These are phyloP conservation scores for Numida meleagris DNA, from an alignment of 2,113 vertebrate species.

Conservation along the genomic window DNA sequence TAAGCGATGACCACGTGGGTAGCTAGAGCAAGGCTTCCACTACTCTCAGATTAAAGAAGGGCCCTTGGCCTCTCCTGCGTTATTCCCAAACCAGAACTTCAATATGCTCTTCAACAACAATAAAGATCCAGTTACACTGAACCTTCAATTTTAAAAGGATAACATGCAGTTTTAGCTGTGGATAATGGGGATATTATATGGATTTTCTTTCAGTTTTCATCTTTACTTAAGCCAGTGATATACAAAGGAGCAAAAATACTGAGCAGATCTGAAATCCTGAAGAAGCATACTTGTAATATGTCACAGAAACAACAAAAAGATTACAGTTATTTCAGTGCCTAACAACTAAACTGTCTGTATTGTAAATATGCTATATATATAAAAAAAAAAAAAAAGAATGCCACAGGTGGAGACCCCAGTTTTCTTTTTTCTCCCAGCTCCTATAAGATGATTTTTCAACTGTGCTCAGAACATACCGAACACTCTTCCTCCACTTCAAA, in stretches of 20 bases:
- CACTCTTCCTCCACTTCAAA: background rate
- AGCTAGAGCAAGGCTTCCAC: background rate
- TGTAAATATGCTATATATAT: background rate
- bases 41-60: background rate
- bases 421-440: background rate
- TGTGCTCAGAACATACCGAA: background rate
- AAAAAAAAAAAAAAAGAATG: background rate
- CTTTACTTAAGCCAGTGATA: background rate
- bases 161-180: background rate
- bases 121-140: background rate
- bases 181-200: background rate
- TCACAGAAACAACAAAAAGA: background rate
- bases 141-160: background rate
- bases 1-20: fast-evolving
- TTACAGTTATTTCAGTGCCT: background rate
- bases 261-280: background rate
- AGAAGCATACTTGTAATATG: background rate
- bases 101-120: background rate
- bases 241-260: background rate
- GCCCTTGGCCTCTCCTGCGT: background rate
- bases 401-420: background rate
- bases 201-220: background rate
- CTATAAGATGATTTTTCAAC: background rate
- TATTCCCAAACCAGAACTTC: background rate
- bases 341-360: background rate